phyloP scores from a whole-genome alignment of 92 coral and sea anemone species.

The Bergia puertoricense region DNA sequence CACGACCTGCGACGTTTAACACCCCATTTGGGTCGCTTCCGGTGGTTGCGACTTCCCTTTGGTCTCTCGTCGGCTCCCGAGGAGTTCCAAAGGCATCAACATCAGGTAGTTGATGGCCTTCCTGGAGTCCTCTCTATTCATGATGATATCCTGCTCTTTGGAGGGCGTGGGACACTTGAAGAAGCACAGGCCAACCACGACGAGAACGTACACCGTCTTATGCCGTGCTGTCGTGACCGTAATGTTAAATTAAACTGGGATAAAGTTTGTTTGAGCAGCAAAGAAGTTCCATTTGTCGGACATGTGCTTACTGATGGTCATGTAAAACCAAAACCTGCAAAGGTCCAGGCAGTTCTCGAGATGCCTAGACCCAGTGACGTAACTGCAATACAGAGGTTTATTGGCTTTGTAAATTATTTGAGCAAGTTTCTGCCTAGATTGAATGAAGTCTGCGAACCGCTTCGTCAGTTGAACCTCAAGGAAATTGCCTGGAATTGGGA shows the following conservation, averaged over 20 bases:
- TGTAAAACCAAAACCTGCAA: constrained; percentile 20
- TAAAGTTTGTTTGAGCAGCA: not conserved
- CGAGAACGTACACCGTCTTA: constrained; percentile 23
- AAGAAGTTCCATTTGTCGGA: constrained; percentile 9
- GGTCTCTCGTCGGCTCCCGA: constrained; percentile 52
- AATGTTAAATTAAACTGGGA: constrained; percentile 29
- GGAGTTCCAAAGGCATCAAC: constrained; percentile 44
- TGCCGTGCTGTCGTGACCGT: constrained; percentile 29
- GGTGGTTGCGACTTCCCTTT: constrained; percentile 50
- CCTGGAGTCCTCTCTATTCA: constrained; percentile 25
- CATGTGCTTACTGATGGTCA: constrained; percentile 7
- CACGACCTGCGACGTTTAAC: constrained; percentile 44
- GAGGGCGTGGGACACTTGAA: constrained; percentile 41
- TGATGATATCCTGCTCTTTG: constrained; percentile 40
- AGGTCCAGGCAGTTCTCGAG: constrained; percentile 23
- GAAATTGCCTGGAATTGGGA: constrained; percentile 37
- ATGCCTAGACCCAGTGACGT: constrained; percentile 49
- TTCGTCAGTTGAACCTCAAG: not conserved
- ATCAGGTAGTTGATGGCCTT: constrained; percentile 51
- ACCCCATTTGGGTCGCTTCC: constrained; percentile 57
- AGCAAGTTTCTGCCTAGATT: constrained; percentile 26
- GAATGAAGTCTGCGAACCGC: constrained; percentile 30
- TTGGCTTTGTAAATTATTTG: constrained; percentile 35
- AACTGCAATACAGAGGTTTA: constrained; percentile 30
- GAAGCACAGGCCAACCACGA: constrained; percentile 41